A percentile compares a stretch with the other conserved stretches of the same genome.
Evolutionary conservation across 2,113 vertebrate species (phyloP).

Genomic region (Leptobrachium ailaonicum): DNA sequence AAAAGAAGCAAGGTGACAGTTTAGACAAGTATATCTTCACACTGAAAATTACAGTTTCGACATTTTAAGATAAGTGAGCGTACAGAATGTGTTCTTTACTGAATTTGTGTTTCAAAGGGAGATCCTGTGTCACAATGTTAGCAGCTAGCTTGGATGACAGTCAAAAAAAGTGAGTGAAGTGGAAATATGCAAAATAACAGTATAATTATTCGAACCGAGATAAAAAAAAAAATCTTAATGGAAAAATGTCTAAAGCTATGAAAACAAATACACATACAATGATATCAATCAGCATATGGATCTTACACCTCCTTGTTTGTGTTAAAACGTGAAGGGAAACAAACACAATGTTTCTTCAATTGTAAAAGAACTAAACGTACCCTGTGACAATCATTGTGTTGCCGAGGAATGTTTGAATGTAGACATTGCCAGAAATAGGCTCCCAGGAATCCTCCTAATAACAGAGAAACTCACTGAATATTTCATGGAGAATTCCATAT

Average conservation of each 20-base stretch:
- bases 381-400: conserved; percentile 19
- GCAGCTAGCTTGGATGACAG: background rate
- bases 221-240: conserved; percentile 13
- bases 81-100: background rate
- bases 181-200: background rate
- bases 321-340: conserved; percentile 9
- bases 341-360: background rate
- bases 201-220: conserved; percentile 15
- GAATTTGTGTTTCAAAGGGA: conserved; percentile 1
- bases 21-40: background rate
- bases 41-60: background rate
- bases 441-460: conserved; percentile 14
- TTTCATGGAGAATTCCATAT: conserved; percentile 7
- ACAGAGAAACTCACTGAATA: conserved; percentile 28
- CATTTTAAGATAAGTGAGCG: background rate
- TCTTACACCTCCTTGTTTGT: conserved; percentile 19
- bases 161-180: background rate
- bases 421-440: conserved; percentile 9
- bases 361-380: background rate
- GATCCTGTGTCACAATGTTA: background rate
- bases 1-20: background rate
- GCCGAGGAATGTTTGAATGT: conserved; percentile 3
- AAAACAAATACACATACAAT: background rate
- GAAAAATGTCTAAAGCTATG: conserved; percentile 12
- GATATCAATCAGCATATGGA: conserved; percentile 30